A percentile compares a stretch with the other conserved stretches of the same genome.
Evolutionary conservation across 2,797 vertebrate genomes (phyloP).

Genomic region (Cercopithecus neglectus): DNA sequence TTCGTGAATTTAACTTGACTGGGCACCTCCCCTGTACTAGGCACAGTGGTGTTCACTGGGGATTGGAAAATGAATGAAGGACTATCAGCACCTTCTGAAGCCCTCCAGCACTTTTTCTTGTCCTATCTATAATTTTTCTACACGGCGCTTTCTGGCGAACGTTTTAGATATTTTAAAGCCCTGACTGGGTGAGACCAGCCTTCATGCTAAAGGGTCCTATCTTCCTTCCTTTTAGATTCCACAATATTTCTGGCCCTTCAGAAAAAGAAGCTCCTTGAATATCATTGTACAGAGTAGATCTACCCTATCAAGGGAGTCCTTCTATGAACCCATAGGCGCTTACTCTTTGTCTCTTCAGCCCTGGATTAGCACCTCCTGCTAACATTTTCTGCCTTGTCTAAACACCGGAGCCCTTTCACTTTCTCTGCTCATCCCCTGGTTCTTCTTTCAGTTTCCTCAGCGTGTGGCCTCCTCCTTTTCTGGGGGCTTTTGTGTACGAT

Average conservation of each 20-base stretch:
- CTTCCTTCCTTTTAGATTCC: not conserved
- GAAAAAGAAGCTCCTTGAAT: not conserved
- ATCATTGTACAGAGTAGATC: not conserved
- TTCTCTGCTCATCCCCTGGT: not conserved
- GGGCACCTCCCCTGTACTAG: too few species aligned
- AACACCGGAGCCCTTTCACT: accelerated
- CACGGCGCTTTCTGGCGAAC: not conserved
- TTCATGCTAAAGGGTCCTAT: not conserved
- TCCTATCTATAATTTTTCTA: too few species aligned
- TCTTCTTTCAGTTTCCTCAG: not conserved
- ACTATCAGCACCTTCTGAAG: not conserved
- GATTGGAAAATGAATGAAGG: too few species aligned
- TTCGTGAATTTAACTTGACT: not conserved
- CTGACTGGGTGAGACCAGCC: not conserved
- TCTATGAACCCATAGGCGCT: not conserved
- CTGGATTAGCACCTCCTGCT: not conserved
- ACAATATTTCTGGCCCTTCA: not conserved
- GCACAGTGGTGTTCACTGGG: not conserved
- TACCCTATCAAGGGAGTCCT: too few species aligned
- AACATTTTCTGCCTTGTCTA: not conserved
- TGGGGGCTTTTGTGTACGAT: not conserved
- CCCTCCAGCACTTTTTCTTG: not conserved
- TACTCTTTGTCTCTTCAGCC: too few species aligned
- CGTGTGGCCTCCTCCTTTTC: not conserved
- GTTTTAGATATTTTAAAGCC: not conserved